Base-by-base conservation (phyloP, 2,797 vertebrate species). In the Diplodus sargus region DNA sequence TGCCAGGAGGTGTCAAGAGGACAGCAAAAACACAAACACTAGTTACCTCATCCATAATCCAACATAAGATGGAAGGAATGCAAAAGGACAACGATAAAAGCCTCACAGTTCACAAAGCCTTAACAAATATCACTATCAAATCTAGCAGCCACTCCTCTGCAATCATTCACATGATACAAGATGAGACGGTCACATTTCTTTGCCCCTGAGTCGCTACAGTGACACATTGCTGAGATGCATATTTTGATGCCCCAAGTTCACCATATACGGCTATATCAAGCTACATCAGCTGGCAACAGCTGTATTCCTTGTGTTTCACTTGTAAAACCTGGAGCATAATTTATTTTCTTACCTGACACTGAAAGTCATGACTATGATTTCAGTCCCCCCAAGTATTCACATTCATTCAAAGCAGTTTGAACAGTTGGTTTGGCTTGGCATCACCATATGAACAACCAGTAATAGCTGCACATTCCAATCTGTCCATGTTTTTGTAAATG, bases 1-100 rank as follows among this genome's bases (percentile, higher is more conserved):
- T 81, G 52, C 63, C 48, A 69, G 59, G 48, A 71, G 75, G 80
- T 81, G 76, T 78, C 43, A n/a, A 25, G 48, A 9, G 71, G 20
- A 73, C 76, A 83, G 76, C 7, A 48, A 71, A 23, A 78, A 67
- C 75, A 78, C 56, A 70, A 67, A 67, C 42, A 71, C 49, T 69
- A 82, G 53, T 62, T 69, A 77, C 43, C 15, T 82, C 81, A 85
- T 82, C 52, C 82, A 81, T 87, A 93, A 89, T 74, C 53, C 34
- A 51, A 9, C 56, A 69, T 8, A 47, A 62, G 47, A 66, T 66
- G 74, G 59, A 83, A 84, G 76, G 82, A 92, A 90, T 80, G 77
- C 79, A 84, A 78, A 82, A 20, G 45, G 39, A 54, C 30, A 70
- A 64, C 70, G 71, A 76, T 72, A 83, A 78, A 82, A 61, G 72